Conservation (phyloP, 1,140 invertebrate genomes). For the Euwallacea similis region DNA sequence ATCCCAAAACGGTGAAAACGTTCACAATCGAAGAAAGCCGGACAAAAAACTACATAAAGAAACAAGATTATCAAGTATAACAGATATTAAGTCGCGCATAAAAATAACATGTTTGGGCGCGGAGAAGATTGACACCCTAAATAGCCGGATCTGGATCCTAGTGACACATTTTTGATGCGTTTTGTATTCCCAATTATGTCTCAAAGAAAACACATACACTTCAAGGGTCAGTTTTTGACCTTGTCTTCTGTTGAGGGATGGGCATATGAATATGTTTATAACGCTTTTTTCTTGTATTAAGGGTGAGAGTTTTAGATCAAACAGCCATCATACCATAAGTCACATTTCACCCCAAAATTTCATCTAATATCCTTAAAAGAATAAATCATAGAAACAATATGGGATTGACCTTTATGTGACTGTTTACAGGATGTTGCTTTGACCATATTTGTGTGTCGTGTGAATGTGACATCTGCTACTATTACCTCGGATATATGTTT, state of each 20-base stretch:
- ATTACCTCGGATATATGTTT: conserved; percentile 17
- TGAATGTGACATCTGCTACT: conserved; percentile 36
- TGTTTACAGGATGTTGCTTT: conserved; percentile 36
- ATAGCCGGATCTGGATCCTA: conserved; percentile 33
- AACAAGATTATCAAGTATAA: conserved; percentile 37
- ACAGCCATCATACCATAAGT: too few relatives aligned
- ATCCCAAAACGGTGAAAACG: too few relatives aligned
- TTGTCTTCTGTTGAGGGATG: conserved; percentile 26
- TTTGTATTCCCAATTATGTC: conserved; percentile 47
- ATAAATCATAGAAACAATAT: conserved; percentile 44
- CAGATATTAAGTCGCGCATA: conserved; percentile 26
- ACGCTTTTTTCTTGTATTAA: conserved; percentile 18
- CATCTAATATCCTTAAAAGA: conserved; percentile 28
- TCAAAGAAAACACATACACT: conserved; percentile 33
- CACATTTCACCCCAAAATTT: too few relatives aligned
- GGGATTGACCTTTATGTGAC: conserved; percentile 43
- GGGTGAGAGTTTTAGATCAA: too few relatives aligned
- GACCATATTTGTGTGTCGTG: conserved; percentile 37
- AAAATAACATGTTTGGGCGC: conserved; percentile 40
- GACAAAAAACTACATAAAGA: conserved; percentile 19
- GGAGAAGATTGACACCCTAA: conserved; percentile 38
- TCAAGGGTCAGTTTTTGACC: conserved; percentile 33
- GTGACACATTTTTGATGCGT: conserved; percentile 45
- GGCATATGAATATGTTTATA: conserved; percentile 35
- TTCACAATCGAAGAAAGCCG: too few relatives aligned